A percentile compares a stretch with the other conserved stretches of the same genome.
Evolutionary conservation across 2,797 vertebrate species (phyloP).

Genomic region (Phalanger gymnotis): DNA sequence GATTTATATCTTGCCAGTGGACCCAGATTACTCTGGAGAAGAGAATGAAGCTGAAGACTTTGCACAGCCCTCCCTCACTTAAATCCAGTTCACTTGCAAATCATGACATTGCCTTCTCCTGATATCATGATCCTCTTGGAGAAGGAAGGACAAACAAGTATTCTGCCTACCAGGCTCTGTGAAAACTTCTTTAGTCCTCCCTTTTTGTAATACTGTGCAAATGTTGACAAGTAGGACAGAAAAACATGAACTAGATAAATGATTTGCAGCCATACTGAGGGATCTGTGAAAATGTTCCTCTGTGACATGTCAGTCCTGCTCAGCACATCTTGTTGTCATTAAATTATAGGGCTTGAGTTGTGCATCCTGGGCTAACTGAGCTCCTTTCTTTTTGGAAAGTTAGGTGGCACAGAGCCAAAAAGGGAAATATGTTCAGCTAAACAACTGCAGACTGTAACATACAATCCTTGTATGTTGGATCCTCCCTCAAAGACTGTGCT

Average conservation of each 20-base stretch:
- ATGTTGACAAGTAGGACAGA: background rate
- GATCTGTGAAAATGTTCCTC: background rate
- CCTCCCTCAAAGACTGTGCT: constrained; percentile 9
- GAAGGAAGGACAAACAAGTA: background rate
- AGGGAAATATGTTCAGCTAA: constrained; percentile 12
- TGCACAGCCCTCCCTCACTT: background rate
- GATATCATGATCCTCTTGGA: background rate
- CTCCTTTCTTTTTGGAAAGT: constrained; percentile 51
- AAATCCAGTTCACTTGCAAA: background rate
- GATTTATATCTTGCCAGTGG: too few relatives aligned
- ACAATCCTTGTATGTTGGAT: background rate
- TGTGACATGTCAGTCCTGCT: constrained; percentile 34
- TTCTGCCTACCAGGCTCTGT: background rate
- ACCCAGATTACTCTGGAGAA: background rate
- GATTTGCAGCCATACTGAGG: rapidly evolving
- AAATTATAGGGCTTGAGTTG: background rate
- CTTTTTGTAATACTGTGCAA: rapidly evolving
- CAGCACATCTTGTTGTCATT: constrained; percentile 29
- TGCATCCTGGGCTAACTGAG: background rate
- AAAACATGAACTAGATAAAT: background rate
- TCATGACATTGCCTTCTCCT: background rate
- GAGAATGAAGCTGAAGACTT: background rate
- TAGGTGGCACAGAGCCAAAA: constrained; percentile 26
- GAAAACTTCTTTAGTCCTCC: background rate
- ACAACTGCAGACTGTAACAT: constrained; percentile 28